Conservation (phyloP, 2,797 vertebrate species). For the Thripadectes ignobilis region DNA sequence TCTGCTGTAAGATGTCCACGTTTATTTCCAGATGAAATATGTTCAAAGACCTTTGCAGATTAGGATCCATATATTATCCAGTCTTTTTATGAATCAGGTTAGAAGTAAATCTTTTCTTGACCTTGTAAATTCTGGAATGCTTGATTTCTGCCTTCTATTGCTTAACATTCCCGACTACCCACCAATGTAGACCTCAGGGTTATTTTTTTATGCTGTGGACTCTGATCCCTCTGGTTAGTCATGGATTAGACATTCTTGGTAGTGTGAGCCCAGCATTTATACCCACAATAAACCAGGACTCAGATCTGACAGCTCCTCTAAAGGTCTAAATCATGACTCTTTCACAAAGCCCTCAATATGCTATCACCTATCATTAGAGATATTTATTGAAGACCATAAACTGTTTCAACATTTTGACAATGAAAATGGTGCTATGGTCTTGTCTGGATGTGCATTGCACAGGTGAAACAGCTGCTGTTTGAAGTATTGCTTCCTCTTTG, state of each 20-base stretch:
- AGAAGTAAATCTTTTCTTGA: neutral
- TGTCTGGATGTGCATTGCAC: neutral
- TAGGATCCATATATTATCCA: neutral
- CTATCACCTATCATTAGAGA: neutral
- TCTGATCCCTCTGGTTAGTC: neutral
- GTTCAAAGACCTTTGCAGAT: neutral
- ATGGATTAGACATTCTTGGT: neutral
- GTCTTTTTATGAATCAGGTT: neutral
- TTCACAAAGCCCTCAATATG: neutral
- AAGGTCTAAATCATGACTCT: neutral
- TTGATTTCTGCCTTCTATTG: neutral
- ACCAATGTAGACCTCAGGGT: neutral
- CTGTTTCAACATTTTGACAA: neutral
- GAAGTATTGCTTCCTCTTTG: neutral
- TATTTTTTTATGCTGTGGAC: neutral
- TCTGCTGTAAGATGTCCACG: neutral
- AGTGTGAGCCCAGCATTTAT: neutral
- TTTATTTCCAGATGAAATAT: neutral
- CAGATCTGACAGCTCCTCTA: neutral
- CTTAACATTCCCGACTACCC: neutral
- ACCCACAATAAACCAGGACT: neutral
- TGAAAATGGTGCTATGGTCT: neutral
- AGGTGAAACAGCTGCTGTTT: neutral
- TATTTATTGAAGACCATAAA: neutral
- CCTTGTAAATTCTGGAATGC: neutral